Evolutionary conservation across 1,140 invertebrate genomes (phyloP).

Genomic region (Oreohelix idahoensis): DNA sequence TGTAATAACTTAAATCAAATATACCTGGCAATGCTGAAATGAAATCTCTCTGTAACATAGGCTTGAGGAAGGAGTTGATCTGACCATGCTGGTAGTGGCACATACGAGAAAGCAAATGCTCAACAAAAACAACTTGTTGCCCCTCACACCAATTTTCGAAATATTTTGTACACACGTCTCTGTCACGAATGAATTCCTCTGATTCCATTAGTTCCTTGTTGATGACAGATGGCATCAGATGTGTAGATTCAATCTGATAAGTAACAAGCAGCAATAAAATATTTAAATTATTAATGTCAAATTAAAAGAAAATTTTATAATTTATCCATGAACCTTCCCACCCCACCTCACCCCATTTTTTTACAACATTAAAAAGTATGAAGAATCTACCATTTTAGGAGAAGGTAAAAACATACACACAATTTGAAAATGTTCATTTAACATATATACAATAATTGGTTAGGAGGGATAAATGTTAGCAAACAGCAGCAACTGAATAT

Average conservation of each 20-base stretch:
- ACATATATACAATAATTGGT: no score
- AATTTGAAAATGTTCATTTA: no score
- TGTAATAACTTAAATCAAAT: not conserved
- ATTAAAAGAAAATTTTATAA: no score
- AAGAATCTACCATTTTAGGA: no score
- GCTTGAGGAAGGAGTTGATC: slow-evolving; percentile 96
- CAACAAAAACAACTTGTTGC: slow-evolving; percentile 96
- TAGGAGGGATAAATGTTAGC: no score
- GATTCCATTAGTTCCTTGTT: slow-evolving; percentile 67
- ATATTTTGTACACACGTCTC: slow-evolving; percentile 80
- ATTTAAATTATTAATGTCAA: no score
- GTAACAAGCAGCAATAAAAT: no score
- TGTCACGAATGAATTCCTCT: slow-evolving; percentile 82
- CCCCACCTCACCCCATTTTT: no score
- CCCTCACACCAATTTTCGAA: slow-evolving; percentile 85
- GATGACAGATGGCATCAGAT: slow-evolving; percentile 22
- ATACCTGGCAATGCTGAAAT: slow-evolving; percentile 96
- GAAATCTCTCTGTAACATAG: slow-evolving; percentile 99
- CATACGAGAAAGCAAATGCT: slow-evolving; percentile 94
- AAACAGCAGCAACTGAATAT: no score
- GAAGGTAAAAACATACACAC: no score
- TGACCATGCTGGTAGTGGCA: slow-evolving; percentile 99
- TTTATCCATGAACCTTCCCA: no score
- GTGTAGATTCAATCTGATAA: slow-evolving; percentile 48
- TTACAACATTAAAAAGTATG: no score